A percentile compares a stretch with the other conserved stretches of the same genome.
Conservation (phyloP, 35 echinoderm and acorn worm species). For the Amphiura filiformis region DNA sequence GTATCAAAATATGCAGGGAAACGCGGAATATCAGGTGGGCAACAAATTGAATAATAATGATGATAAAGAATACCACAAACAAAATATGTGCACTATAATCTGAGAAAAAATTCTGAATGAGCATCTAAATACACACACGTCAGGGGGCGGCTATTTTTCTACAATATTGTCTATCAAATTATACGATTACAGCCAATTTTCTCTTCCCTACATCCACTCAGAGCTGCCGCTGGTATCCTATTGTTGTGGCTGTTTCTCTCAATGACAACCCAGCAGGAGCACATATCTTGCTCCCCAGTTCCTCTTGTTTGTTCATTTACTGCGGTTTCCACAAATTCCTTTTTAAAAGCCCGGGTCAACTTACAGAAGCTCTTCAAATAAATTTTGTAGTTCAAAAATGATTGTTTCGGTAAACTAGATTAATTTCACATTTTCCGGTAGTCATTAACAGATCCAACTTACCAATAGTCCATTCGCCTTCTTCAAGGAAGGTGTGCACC, state of each 20-base stretch:
- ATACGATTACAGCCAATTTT: neutral
- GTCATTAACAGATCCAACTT: too few relatives aligned
- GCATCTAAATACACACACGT: neutral
- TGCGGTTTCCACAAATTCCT: conserved; percentile 1
- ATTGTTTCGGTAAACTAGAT: neutral
- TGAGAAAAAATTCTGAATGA: neutral
- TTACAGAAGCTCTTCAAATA: neutral
- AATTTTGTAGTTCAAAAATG: neutral
- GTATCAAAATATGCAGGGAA: too few relatives aligned
- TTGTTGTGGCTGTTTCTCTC: conserved; percentile 6
- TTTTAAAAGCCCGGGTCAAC: neutral
- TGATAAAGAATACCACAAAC: too few relatives aligned
- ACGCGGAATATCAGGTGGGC: too few relatives aligned
- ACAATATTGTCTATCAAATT: neutral
- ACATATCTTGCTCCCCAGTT: neutral
- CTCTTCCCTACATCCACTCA: neutral
- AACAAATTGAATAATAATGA: too few relatives aligned
- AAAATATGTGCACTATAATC: too few relatives aligned
- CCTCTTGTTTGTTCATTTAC: neutral
- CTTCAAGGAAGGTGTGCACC: neutral
- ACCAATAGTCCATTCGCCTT: neutral
- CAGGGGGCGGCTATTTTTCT: neutral
- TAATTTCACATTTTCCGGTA: too few relatives aligned
- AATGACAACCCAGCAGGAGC: neutral
- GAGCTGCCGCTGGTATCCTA: neutral